phyloP scores from a whole-genome alignment of 2,888 invertebrate genomes.

The Nomada ferruginata region DNA sequence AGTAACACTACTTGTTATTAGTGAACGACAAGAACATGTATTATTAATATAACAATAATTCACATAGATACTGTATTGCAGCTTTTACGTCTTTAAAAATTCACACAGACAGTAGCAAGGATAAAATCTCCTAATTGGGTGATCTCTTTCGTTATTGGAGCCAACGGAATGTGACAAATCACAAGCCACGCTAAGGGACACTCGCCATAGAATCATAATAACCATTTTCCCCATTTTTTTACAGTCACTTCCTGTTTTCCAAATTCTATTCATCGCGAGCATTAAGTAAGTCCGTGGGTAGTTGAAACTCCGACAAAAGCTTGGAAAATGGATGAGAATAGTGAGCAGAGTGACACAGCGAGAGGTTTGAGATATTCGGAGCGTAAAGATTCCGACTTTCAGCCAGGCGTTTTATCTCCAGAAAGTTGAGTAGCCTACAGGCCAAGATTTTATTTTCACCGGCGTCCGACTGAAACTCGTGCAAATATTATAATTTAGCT shows the following conservation, averaged over 20 bases:
- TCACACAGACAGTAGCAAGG: neutral
- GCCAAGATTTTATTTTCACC: constrained; percentile 47
- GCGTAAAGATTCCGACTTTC: constrained; percentile 67
- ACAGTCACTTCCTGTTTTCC: constrained; percentile 12
- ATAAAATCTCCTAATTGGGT: neutral
- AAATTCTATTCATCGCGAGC: constrained; percentile 7
- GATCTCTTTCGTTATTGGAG: neutral
- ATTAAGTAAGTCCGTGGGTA: constrained; percentile 28
- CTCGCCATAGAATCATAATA: neutral
- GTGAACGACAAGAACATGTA: too few relatives aligned
- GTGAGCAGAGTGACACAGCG: constrained; percentile 51
- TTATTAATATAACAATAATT: too few relatives aligned
- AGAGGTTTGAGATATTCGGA: constrained; percentile 67
- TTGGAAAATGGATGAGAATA: constrained; percentile 63
- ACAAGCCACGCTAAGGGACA: neutral
- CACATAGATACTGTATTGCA: neutral
- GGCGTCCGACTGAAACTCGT: neutral
- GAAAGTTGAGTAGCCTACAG: constrained; percentile 28
- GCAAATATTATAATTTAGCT: neutral
- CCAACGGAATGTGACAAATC: constrained; percentile 3
- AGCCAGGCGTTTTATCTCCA: constrained; percentile 33
- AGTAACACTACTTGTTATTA: too few relatives aligned
- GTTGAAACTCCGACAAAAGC: constrained; percentile 39
- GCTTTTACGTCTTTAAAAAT: neutral
- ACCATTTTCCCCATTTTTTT: neutral